Evolutionary conservation across 1,140 invertebrate genomes (phyloP).

Genomic region (Thereuonema tuberculata): DNA sequence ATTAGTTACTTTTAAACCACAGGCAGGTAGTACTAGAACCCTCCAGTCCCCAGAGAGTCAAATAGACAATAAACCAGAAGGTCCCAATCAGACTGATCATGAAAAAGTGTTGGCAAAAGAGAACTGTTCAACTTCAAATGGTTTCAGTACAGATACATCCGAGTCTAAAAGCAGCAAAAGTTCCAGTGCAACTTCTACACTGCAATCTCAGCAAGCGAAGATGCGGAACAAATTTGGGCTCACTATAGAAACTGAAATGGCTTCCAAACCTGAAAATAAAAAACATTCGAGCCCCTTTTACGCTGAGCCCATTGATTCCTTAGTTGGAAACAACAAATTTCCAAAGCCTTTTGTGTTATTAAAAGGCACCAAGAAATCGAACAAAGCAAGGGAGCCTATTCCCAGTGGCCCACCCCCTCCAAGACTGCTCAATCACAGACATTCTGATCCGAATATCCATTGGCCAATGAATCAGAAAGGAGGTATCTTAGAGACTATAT

Average conservation of each 20-base stretch:
- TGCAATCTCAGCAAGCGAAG: neutral
- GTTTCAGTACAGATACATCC: neutral
- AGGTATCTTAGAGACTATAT: conserved; percentile 8
- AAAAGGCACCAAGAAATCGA: conserved; percentile 24
- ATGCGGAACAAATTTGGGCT: neutral
- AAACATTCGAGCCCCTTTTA: conserved; percentile 76
- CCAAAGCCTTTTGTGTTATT: neutral
- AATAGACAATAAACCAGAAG: neutral
- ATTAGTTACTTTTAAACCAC: conserved; percentile 14
- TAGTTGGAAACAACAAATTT: conserved; percentile 34
- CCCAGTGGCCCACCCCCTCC: neutral
- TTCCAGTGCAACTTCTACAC: neutral
- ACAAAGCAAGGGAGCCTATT: neutral
- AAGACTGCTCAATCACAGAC: conserved; percentile 36
- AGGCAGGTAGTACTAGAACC: neutral
- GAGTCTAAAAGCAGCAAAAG: neutral
- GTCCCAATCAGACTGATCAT: conserved; percentile 1
- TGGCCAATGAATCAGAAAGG: conserved; percentile 19
- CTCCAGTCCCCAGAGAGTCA: conserved; percentile 12
- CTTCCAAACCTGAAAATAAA: neutral
- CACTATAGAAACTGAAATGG: neutral
- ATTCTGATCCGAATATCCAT: conserved; percentile 46
- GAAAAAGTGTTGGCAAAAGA: neutral
- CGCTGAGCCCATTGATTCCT: conserved; percentile 76
- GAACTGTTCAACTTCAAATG: neutral